phyloP scores from a whole-genome alignment of 2,113 vertebrate genomes.

The Condylura cristata region DNA sequence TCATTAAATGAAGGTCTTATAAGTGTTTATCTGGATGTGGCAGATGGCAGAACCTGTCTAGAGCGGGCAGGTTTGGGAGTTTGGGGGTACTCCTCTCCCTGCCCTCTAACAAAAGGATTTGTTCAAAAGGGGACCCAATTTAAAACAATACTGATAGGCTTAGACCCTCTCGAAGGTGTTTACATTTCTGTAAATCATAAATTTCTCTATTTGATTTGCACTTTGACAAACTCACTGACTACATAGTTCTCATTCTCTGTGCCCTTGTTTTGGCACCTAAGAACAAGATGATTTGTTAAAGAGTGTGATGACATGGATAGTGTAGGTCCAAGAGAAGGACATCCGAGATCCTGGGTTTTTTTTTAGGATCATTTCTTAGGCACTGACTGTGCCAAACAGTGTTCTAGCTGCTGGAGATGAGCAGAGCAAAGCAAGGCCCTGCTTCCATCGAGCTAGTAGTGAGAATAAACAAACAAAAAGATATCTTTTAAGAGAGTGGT shows the following conservation, averaged over 20 bases:
- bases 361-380: too few relatives aligned
- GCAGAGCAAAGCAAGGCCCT: not conserved
- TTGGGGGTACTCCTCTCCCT: too few relatives aligned
- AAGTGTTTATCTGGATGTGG: too few relatives aligned
- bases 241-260: not conserved
- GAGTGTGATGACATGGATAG: not conserved
- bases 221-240: conserved; percentile 16
- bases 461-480: not conserved
- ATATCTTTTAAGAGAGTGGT: not conserved
- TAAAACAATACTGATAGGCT: not conserved
- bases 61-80: too few relatives aligned
- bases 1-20: too few relatives aligned
- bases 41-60: too few relatives aligned
- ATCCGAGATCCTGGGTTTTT: not conserved
- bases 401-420: not conserved
- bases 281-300: not conserved
- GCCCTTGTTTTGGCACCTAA: not conserved
- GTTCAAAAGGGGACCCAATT: not conserved
- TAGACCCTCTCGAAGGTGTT: not conserved
- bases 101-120: too few relatives aligned
- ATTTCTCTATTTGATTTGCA: not conserved
- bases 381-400: not conserved
- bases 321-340: not conserved
- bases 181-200: not conserved
- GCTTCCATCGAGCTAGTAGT: not conserved